Conservation (phyloP, 2,113 vertebrate genomes). For the Seriola rivoliana region DNA sequence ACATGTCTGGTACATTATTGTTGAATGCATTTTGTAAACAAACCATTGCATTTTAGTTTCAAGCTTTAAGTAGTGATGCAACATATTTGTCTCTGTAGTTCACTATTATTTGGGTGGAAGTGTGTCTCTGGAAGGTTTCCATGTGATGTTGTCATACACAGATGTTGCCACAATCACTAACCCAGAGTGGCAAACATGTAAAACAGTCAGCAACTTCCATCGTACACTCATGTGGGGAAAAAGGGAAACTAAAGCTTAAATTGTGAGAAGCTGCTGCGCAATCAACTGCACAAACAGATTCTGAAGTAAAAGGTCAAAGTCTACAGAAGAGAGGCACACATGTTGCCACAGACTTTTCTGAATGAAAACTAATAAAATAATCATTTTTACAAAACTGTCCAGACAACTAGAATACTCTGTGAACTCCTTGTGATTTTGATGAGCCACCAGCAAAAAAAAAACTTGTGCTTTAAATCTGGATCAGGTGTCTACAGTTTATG, state of each 20-base stretch:
- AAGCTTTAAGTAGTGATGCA: not conserved
- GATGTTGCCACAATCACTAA: not conserved
- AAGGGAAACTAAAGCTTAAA: not conserved
- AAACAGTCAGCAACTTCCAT: not conserved
- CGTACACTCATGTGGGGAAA: not conserved
- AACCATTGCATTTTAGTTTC: not conserved
- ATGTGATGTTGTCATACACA: not conserved
- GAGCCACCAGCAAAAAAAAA: too few relatives aligned
- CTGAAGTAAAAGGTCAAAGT: not conserved
- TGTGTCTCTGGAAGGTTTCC: not conserved
- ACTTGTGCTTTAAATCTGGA: too few relatives aligned
- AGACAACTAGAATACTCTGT: not conserved
- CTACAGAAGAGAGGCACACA: not conserved
- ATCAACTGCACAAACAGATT: not conserved
- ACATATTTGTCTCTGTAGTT: not conserved
- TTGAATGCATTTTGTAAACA: not conserved
- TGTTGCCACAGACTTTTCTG: too few relatives aligned
- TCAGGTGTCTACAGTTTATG: too few relatives aligned
- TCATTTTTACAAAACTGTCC: too few relatives aligned
- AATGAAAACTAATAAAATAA: too few relatives aligned
- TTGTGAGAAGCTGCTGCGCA: constrained; percentile 1
- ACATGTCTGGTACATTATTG: not conserved
- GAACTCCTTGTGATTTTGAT: not conserved
- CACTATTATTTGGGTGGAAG: not conserved
- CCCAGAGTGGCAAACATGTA: not conserved